Evolutionary conservation across 2,113 vertebrate genomes (phyloP), one percentile per base, ranked within the genome.

Genomic region (Lasiurus cinereus): DNA sequence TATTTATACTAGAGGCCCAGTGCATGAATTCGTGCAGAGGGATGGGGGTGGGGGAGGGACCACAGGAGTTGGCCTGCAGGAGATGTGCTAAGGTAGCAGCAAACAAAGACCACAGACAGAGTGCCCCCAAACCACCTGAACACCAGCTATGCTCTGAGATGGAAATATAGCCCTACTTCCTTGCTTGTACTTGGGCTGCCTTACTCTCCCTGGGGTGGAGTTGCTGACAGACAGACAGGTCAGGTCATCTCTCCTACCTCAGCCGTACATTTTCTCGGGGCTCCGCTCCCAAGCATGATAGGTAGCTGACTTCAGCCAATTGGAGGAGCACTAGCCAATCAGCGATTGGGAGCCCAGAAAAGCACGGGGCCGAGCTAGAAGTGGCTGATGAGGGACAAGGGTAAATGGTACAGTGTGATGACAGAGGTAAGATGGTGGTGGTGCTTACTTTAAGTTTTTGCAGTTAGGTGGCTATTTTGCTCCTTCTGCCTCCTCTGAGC

Each of bases 391-490:
- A 50, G 93, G n/a, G 72, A 33, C 92, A 6, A 6, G 33, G 18
- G n/a, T 4, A 1, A 70, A 77, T 80, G 33, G 94, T 87, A 88
- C n/a, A 78, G 85, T 43, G 62, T 52, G 56, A 85, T 67, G 93
- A 91, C 18, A 13, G 96, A 97, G 98, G 98, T 98, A 98, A 98
- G 97, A 98, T 98, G 98, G 98, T 96, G 97, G 90, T 14, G 0
- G 2, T 2, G 1, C 0, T 0, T 4, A 10, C 0, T 2, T 14
- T 70, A 36, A 2, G 24, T 10, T 0, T 13, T 9, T 2, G 36
- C 7, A 0, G 66, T n/a, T 10, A n/a, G 33, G 10, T 21, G 27
- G 1, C 11, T 1, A 0, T 24, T 24, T 62, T 62, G 24, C 24
- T 24, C 24, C 24, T 62, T 59, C 56, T 62, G 24, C 10, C 24